Percentiles rank a stretch among this genome's conserved stretches.
These are phyloP conservation scores for Fringilla coelebs DNA, from an alignment of 2,797 vertebrate genomes.

Conservation along the genomic window DNA sequence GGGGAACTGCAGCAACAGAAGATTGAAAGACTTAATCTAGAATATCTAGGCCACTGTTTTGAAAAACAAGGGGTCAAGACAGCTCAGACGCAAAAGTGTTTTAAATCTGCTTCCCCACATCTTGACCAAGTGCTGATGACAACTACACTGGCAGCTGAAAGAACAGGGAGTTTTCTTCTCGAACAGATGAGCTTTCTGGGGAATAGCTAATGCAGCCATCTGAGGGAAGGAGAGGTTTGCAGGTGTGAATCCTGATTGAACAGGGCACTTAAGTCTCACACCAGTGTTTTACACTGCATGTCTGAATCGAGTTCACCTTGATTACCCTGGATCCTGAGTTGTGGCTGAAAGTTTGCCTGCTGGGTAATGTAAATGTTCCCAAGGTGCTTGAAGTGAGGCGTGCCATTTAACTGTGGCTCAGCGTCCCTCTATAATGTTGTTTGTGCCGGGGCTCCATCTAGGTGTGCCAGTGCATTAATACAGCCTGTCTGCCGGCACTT, in stretches of 20 bases:
- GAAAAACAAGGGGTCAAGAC: neutral
- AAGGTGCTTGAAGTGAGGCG: neutral
- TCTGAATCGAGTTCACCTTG: neutral
- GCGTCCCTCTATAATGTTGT: neutral
- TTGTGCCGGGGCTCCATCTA: slow-evolving; percentile 13
- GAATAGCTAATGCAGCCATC: neutral
- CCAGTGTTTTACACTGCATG: neutral
- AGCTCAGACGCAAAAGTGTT: neutral
- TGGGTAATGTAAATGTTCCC: neutral
- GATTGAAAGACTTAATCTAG: neutral
- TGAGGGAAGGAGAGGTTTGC: neutral
- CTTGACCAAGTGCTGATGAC: neutral
- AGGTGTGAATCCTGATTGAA: neutral
- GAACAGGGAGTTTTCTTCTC: neutral
- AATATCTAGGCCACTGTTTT: neutral
- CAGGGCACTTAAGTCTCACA: neutral
- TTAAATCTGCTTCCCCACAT: neutral
- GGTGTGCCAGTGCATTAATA: neutral
- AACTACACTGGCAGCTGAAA: neutral
- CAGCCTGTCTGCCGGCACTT: neutral
- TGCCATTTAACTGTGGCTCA: neutral
- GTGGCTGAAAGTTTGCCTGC: neutral
- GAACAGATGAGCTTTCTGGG: neutral
- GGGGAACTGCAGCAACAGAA: neutral
- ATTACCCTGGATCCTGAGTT: neutral